Base-by-base conservation (phyloP, 2,113 vertebrate genomes). In the Archocentrus centrarchus region DNA sequence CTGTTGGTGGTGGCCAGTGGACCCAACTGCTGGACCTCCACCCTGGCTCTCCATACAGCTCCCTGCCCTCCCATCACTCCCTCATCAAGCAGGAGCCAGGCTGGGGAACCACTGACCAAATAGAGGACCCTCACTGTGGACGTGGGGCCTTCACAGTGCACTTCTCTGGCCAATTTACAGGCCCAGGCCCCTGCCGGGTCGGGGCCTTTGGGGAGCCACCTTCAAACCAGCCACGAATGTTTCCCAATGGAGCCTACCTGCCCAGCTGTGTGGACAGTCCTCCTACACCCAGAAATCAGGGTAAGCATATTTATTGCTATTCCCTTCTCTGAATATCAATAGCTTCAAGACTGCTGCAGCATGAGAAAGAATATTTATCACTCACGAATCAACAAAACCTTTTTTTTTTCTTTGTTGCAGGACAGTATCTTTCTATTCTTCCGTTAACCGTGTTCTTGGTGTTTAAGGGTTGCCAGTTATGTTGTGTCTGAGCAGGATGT, bases 51-150 rank as follows among this genome's bases (percentile, higher is more conserved):
- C 89, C 97, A 68, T 96, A 98, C 89, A 86, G 96, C 94, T 95
- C 97, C 14, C 94, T 98, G 88, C 95, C 97, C 62, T 96, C 97
- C 22, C 97, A 98, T 93, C 97, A 97, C 93, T 97, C 98, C 80
- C 97, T 99, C 92, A 97, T 99, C 95, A 99, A 99, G 91, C 98
- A 99, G 94, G 98, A 99, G 93, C 98, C 98, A 4, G 96, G 95
- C 92, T 99, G 98, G 98, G 97, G 96, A 76, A 88, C 95, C 59
- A 59, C 96, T 1, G 98, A 99, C 84, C 94, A 97, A 0, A 96
- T 97, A 62, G 98, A 99, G 82, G 98, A 99, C 87, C 95, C 95
- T 44, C 97, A 99, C 87, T 98, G 98, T 81, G 94, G 95, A 85
- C 91, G 98, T 59, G 99, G 98, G 94, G 98, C 98, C 92, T 99